Percentiles rank a stretch among this genome's conserved stretches.
Evolutionary conservation across 92 coral and sea anemone species (phyloP).

Genomic region (Phenganax subtilis): DNA sequence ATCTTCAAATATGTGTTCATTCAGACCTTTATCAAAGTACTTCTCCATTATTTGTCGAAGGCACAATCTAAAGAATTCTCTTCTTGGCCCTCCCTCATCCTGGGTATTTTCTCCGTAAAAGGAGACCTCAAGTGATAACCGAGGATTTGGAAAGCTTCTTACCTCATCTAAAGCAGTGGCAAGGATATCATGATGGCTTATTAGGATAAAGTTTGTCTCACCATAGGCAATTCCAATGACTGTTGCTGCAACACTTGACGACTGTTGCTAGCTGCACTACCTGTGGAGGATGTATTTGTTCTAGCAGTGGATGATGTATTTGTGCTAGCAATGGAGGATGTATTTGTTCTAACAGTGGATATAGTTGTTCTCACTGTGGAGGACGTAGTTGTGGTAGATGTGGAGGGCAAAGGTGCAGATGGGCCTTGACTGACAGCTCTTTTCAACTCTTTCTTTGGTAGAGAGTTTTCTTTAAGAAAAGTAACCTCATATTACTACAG

Average conservation of each 20-base stretch:
- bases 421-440: neutral
- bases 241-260: conserved; percentile 6
- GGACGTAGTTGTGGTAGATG: neutral
- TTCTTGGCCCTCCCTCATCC: conserved; percentile 58
- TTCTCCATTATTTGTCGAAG: conserved; percentile 41
- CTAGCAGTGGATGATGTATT: neutral
- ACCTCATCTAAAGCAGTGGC: conserved; percentile 50
- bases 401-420: neutral
- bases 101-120: conserved; percentile 55
- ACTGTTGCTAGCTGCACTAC: neutral
- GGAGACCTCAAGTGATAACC: conserved; percentile 54
- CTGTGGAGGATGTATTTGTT: neutral
- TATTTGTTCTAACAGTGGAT: neutral
- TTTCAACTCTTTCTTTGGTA: neutral
- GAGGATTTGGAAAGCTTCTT: conserved; percentile 26
- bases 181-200: conserved; percentile 47
- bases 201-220: conserved; percentile 45
- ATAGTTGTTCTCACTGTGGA: neutral
- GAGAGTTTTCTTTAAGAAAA: neutral
- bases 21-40: conserved; percentile 53
- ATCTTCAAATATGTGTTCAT: conserved; percentile 50
- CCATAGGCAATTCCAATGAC: conserved; percentile 19
- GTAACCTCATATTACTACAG: neutral
- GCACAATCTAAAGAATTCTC: conserved; percentile 47
- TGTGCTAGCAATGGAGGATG: neutral